Base-by-base conservation (phyloP, 1,140 invertebrate genomes). In the Potamilus streckersoni region DNA sequence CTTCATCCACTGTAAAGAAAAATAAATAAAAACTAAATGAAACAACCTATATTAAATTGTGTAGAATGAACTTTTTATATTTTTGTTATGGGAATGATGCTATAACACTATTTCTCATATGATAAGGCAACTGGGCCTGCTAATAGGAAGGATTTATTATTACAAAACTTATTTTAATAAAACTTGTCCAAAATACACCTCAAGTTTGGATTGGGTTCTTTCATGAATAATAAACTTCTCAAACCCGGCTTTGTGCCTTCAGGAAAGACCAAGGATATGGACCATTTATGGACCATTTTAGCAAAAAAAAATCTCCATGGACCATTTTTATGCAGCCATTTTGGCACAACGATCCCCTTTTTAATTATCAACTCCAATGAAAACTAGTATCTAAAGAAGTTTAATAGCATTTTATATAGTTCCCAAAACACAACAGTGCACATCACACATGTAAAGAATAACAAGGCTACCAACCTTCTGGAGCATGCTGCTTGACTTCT, bases 1-100 rank as follows among this genome's bases (percentile, higher is more conserved):
- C 23, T 56, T 71, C 66, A 59, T 71, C 73, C 19, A 81, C 64
- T 80, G 31, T 14, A 80, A 75, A 69, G 17, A n/a, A 71, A 69
- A n/a, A 68, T 67, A 58, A 59, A 49, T 8, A 62, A 62, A 8
- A 23, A 15, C 6, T 62, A 77, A 77, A 17, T 62, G 31, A 57
- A 23, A 38, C 27, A 31, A 64, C 56, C 59, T 56, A 20, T 60
- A 15, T 67, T 27, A 23, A 2, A 71, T 49, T 49, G 1, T 71
- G 12, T 62, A n/a, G 59, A 55, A 65, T 73, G 59, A 62, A 65
- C n/a, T 65, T 31, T 31, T 31, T 31, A n/a, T 31, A 31, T 64
- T 66, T 73, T 61, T 4, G 19, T 38, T 59, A 65, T 20, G 61
- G 56, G 61, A 61, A 49, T 64, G n/a, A 58, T 65, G 65, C 65